Evolutionary conservation across 2,888 invertebrate species (phyloP), one percentile per base, ranked within the genome.

Genomic region (Criorhina ranunculi): DNA sequence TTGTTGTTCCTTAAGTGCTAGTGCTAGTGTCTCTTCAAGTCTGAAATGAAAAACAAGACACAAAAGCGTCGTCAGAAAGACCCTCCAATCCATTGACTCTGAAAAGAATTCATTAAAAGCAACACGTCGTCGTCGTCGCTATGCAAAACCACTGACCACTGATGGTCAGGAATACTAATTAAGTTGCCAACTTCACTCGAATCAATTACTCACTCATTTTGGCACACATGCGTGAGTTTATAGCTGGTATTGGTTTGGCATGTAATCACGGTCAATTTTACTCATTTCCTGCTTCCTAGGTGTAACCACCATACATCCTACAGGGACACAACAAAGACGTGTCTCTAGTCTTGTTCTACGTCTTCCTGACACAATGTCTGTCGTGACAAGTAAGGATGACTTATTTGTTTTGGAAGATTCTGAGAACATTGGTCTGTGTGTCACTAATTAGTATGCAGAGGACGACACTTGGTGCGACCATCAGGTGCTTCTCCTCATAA

Each of bases 271-370:
- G 79, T 79, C 79, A 75, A 67, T 49, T 42, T 46, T 35, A 62
- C 40, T 64, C 31, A 66, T 66, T 85, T 85, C 83, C 83, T 75
- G 73, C 75, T 85, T 85, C 79, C 83, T 85, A 79, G 79, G 57
- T 64, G 44, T 35, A 64, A 24, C 40, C 37, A 42, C 42, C 24
- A 46, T 12, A 33, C 51, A 67, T 55, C 72, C 53, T 66, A 62
- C 57, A 40, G 8, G 40, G 53, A 46, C 46, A 29, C 55, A 49
- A 7, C 11, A 33, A 12, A 37, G 44, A 62, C 66, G 67, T 67
- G 57, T 33, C 37, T 29, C 37, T 72, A 31, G 15, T 66, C 11
- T 2, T 42, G 4, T 11, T 49, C 8, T 42, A 1, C 35, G 35
- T n/a, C 49, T 40, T 57, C 37, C 67, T 77, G 67, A 57, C 76